Conservation (phyloP, 1,140 invertebrate species). For the Bradysia coprophila region DNA sequence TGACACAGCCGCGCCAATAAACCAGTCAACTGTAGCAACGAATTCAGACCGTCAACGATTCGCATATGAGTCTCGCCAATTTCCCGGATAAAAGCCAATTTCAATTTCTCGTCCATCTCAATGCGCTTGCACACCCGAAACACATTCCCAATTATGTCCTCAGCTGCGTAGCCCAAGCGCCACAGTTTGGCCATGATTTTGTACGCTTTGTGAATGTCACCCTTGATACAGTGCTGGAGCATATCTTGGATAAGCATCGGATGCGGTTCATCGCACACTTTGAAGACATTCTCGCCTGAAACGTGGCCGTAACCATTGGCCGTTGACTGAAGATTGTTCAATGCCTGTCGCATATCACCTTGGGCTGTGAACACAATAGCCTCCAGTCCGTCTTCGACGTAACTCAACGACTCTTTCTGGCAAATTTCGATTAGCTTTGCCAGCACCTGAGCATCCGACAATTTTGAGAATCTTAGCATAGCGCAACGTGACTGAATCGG, state of each 20-base stretch:
- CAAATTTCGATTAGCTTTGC: constrained; percentile 41
- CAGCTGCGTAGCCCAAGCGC: constrained; percentile 84
- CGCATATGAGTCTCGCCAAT: constrained; percentile 83
- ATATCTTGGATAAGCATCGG: constrained; percentile 85
- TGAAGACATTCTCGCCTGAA: constrained; percentile 93
- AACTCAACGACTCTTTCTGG: constrained; percentile 43
- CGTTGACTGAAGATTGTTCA: constrained; percentile 98
- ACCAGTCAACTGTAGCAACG: constrained; percentile 78
- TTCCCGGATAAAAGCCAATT: constrained; percentile 83
- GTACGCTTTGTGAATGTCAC: constrained; percentile 75
- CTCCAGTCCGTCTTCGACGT: constrained; percentile 87
- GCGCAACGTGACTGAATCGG: constrained; percentile 98
- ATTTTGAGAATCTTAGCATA: constrained; percentile 82
- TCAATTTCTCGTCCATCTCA: constrained; percentile 59
- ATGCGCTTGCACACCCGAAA: constrained; percentile 85
- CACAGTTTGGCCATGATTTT: constrained; percentile 76
- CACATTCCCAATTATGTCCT: constrained; percentile 91
- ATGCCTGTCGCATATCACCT: constrained; percentile 92
- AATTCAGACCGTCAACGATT: constrained; percentile 73
- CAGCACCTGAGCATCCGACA: constrained; percentile 79
- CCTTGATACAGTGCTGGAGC: constrained; percentile 65
- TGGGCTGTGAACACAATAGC: constrained; percentile 96
- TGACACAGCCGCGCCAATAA: constrained; percentile 72
- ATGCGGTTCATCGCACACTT: constrained; percentile 99
- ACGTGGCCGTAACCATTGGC: constrained; percentile 86